These are phyloP conservation scores for Phoenoteleia sp. DNA, from an alignment of 2,888 invertebrate species.

Conservation along the genomic window DNA sequence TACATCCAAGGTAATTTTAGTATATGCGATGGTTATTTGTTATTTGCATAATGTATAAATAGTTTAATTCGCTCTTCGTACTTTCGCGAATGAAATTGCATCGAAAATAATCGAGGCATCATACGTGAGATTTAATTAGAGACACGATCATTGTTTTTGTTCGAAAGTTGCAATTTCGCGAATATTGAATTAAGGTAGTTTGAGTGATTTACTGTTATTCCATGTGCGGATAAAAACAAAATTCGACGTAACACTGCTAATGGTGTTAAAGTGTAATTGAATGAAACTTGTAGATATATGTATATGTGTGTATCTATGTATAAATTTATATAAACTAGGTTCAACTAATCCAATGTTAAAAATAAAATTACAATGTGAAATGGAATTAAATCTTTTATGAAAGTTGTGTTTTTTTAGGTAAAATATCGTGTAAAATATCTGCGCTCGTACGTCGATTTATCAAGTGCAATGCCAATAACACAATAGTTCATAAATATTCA, in stretches of 20 bases:
- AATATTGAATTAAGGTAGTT: slow-evolving; percentile 37
- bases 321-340: too few relatives aligned
- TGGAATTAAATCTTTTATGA: background rate
- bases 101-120: slow-evolving; percentile 26
- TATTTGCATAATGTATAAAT: slow-evolving; percentile 13
- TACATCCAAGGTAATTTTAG: background rate
- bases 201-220: background rate
- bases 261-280: background rate
- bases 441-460: background rate
- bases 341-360: too few relatives aligned
- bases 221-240: slow-evolving; percentile 2
- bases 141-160: slow-evolving; percentile 4
- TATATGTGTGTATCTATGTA: too few relatives aligned
- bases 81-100: slow-evolving; percentile 10
- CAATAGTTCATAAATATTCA: slow-evolving; percentile 31
- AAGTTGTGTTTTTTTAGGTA: background rate
- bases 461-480: slow-evolving; percentile 8
- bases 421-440: too few relatives aligned
- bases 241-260: background rate
- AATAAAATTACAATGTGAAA: too few relatives aligned
- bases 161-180: background rate
- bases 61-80: background rate
- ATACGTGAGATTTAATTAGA: slow-evolving; percentile 20
- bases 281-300: too few relatives aligned
- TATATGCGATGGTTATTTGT: background rate